These are phyloP conservation scores for Ladona fulva DNA, from an alignment of 1,140 invertebrate species.

Conservation along the genomic window DNA sequence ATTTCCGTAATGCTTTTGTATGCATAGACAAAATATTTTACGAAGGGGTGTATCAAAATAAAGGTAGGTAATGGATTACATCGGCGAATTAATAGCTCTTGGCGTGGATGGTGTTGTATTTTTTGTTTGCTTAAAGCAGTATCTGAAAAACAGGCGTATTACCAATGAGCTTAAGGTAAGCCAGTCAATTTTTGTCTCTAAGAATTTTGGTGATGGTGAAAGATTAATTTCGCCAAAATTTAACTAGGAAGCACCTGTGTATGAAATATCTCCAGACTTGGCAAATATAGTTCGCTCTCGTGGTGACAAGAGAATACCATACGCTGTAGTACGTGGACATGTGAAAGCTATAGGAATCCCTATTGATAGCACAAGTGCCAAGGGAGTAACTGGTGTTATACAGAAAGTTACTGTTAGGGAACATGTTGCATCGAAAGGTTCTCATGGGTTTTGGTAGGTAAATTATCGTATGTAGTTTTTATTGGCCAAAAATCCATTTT, in stretches of 20 bases:
- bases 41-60: too few species aligned
- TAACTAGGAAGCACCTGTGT: not conserved
- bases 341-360: conserved; percentile 63
- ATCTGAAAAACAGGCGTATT: not conserved
- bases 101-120: not conserved
- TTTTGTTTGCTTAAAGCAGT: not conserved
- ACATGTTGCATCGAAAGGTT: conserved; percentile 61
- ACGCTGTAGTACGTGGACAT: conserved; percentile 51
- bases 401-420: conserved; percentile 62
- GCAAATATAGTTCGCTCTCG: not conserved
- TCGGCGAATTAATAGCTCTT: not conserved
- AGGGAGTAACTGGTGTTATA: conserved; percentile 58
- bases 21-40: too few species aligned
- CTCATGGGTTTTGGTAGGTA: conserved; percentile 61
- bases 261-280: not conserved
- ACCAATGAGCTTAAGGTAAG: not conserved
- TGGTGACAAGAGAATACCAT: not conserved
- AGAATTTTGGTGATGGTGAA: too few species aligned
- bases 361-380: conserved; percentile 57
- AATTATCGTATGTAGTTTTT: too few species aligned
- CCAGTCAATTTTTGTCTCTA: too few species aligned
- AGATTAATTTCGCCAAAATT: not conserved
- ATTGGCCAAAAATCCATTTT: too few species aligned
- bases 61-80: not conserved
- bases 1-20: too few species aligned